These are phyloP conservation scores for Tenualosa thibaudeaui DNA, from an alignment of 2,797 vertebrate genomes.

Conservation along the genomic window DNA sequence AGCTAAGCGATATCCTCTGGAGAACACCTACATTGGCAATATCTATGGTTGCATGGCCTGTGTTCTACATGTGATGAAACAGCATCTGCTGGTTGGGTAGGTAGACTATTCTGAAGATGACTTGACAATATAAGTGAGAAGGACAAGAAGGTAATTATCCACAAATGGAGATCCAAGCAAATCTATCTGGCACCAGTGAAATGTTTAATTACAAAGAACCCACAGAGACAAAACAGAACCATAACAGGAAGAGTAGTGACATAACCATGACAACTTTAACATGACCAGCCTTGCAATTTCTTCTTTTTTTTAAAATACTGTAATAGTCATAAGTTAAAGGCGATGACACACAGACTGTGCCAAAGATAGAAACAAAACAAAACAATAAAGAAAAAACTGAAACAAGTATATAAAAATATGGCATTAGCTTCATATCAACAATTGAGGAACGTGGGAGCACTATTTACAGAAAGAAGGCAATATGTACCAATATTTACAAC, in stretches of 20 bases:
- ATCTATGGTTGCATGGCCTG: not conserved
- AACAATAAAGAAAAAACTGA: slow-evolving; percentile 65
- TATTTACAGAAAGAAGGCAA: slow-evolving; percentile 84
- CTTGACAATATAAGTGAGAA: not conserved
- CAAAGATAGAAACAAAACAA: slow-evolving; percentile 52
- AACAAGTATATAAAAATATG: slow-evolving; percentile 89
- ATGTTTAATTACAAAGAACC: slow-evolving; percentile 84
- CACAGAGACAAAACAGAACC: slow-evolving; percentile 80
- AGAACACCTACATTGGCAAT: not conserved
- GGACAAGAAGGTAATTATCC: not conserved
- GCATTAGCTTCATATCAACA: slow-evolving; percentile 84
- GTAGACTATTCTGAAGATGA: not conserved
- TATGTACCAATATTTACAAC: slow-evolving; percentile 79
- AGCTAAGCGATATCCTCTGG: not conserved
- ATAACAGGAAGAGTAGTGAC: slow-evolving; percentile 67
- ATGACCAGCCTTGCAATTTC: slow-evolving; percentile 46
- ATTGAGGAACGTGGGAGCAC: slow-evolving; percentile 72
- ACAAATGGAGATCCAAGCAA: not conserved
- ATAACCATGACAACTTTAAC: slow-evolving; percentile 60
- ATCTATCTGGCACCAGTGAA: slow-evolving; percentile 75
- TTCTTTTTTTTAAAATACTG: slow-evolving; percentile 54
- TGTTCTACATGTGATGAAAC: not conserved
- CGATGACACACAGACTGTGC: slow-evolving; percentile 61
- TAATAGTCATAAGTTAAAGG: slow-evolving; percentile 73
- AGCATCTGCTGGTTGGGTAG: not conserved